Evolutionary conservation across 2,113 vertebrate species (phyloP).

Genomic region (Urocitellus parryii): DNA sequence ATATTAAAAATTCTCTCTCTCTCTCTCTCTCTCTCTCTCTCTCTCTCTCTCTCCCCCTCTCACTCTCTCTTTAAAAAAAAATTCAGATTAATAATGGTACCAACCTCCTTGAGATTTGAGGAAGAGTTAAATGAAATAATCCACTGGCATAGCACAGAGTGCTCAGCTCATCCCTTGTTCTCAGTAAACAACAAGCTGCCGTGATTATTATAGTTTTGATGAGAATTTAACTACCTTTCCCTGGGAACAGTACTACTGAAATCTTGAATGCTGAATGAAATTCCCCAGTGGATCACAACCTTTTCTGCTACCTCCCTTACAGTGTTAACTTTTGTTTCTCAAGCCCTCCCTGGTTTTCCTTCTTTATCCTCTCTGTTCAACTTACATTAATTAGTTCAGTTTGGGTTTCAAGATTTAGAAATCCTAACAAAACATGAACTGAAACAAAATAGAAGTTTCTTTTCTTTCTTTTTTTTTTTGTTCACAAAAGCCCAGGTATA

Average conservation of each 20-base stretch:
- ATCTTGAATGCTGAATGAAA: not conserved
- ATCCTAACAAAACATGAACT: not conserved
- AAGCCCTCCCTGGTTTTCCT: not conserved
- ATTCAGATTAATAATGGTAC: not conserved
- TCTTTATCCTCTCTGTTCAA: not conserved
- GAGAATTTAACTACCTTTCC: not conserved
- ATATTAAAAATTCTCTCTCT: too few species aligned
- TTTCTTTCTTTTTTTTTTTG: not conserved
- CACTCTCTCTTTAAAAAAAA: too few species aligned
- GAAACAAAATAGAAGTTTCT: not conserved
- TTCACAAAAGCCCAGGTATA: not conserved
- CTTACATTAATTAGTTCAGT: not conserved
- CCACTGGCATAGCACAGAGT: not conserved
- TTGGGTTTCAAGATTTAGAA: constrained; percentile 13
- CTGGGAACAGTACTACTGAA: not conserved
- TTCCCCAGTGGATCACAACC: not conserved
- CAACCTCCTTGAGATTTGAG: not conserved
- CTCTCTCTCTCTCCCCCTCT: too few species aligned
- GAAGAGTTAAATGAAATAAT: not conserved
- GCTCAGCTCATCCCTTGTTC: not conserved
- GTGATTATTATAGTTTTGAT: not conserved
- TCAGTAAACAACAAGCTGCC: not conserved
- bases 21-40: too few species aligned
- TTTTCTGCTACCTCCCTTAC: not conserved
- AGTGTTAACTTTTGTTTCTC: not conserved